phyloP scores from a whole-genome alignment of 1,140 invertebrate species.

The Drosophila takahashii region DNA sequence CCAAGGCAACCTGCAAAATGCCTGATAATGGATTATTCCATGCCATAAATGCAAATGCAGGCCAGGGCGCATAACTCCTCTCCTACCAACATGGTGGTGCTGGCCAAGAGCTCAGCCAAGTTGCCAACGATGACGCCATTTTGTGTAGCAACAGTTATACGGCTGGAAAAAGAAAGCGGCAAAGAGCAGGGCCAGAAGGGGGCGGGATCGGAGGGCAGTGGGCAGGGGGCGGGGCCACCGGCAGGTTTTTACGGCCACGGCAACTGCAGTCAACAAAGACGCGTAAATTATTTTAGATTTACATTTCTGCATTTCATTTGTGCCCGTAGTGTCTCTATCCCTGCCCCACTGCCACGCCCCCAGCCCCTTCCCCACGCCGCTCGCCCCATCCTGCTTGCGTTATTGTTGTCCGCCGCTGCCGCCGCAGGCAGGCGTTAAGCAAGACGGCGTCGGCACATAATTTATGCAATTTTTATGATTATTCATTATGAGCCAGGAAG shows the following conservation, averaged over 20 bases:
- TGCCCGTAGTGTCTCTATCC: conserved; percentile 30
- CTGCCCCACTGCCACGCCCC: background rate
- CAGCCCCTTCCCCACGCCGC: background rate
- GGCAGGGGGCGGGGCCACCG: conserved; percentile 39
- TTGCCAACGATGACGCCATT: conserved; percentile 68
- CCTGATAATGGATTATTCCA: conserved; percentile 82
- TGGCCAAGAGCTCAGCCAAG: conserved; percentile 28
- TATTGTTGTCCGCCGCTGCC: conserved; percentile 36
- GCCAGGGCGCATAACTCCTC: conserved; percentile 42
- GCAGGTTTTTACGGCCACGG: conserved; percentile 73
- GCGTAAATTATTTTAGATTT: conserved; percentile 84
- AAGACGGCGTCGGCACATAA: conserved; percentile 79
- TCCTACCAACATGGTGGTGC: conserved; percentile 21
- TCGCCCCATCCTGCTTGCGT: conserved; percentile 1
- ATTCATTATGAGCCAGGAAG: conserved; percentile 74
- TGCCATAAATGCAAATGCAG: conserved; percentile 80
- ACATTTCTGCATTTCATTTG: conserved; percentile 83
- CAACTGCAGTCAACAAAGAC: conserved; percentile 81
- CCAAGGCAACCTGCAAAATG: conserved; percentile 82
- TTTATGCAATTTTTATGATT: conserved; percentile 83
- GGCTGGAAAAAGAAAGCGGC: conserved; percentile 56
- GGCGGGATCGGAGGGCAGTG: background rate
- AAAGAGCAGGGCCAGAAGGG: conserved; percentile 31
- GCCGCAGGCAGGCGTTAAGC: conserved; percentile 76
- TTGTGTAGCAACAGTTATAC: conserved; percentile 76